A percentile compares a stretch with the other conserved stretches of the same genome.
Conservation (phyloP, 2,113 vertebrate genomes). For the Rhegmatorhina hoffmannsi region DNA sequence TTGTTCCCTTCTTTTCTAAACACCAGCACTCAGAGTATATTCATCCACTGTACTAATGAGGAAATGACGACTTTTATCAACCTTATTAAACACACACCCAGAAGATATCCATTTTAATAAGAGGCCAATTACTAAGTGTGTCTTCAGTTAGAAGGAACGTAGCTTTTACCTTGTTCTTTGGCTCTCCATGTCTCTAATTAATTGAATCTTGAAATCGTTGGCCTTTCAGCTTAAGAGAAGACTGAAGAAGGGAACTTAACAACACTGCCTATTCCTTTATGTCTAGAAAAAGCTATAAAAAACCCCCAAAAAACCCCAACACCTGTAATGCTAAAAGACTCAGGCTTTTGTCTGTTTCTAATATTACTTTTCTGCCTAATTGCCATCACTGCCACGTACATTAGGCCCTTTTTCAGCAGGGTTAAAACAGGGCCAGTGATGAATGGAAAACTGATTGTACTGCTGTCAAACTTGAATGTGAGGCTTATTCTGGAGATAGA, state of each 20-base stretch:
- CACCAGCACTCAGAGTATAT: conserved; percentile 59
- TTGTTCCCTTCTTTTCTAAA: conserved; percentile 72
- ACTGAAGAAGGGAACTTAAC: conserved; percentile 84
- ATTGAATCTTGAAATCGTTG: conserved; percentile 85
- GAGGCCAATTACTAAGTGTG: conserved; percentile 85
- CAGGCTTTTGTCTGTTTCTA: conserved; percentile 97
- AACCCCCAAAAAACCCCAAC: conserved; percentile 66
- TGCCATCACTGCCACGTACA: conserved; percentile 92
- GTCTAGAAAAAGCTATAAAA: conserved; percentile 73
- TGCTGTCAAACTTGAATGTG: conserved; percentile 99
- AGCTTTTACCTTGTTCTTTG: conserved; percentile 85
- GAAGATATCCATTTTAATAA: conserved; percentile 85
- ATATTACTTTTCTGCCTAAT: conserved; percentile 98
- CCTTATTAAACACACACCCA: conserved; percentile 83
- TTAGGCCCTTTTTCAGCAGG: conserved; percentile 94
- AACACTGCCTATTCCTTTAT: conserved; percentile 86
- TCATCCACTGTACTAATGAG: conserved; percentile 78
- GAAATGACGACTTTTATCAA: conserved; percentile 83
- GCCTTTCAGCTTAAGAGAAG: conserved; percentile 85
- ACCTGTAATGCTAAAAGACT: conserved; percentile 95
- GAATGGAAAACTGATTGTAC: conserved; percentile 99
- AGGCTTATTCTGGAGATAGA: conserved; percentile 96
- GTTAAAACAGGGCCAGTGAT: conserved; percentile 98
- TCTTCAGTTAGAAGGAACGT: conserved; percentile 82
- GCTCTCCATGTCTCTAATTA: conserved; percentile 86